These are phyloP conservation scores for Hecatera dysodea DNA, from an alignment of 2,888 invertebrate genomes.

Conservation along the genomic window DNA sequence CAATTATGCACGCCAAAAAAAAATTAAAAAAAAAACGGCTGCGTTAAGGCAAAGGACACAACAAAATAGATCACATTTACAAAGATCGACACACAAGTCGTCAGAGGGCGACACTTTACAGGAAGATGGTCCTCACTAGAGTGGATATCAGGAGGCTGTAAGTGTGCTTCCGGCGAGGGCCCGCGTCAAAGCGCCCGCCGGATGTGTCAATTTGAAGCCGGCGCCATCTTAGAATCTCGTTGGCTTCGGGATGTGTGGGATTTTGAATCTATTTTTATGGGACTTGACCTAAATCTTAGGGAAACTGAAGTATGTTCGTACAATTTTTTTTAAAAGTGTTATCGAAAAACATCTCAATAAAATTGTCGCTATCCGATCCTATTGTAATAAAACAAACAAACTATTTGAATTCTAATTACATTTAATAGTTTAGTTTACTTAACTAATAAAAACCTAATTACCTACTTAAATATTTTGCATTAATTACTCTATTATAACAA, in stretches of 20 bases:
- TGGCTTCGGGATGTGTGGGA: constrained; percentile 67
- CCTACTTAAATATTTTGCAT: not conserved
- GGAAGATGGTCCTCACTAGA: constrained; percentile 70
- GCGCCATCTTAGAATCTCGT: constrained; percentile 71
- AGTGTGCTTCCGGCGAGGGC: constrained; percentile 73
- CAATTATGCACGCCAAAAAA: no score
- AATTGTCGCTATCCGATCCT: no score
- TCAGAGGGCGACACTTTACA: constrained; percentile 65
- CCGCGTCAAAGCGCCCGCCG: constrained; percentile 72
- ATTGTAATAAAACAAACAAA: no score
- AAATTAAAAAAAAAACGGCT: constrained; percentile 31
- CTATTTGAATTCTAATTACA: no score
- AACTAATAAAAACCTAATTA: no score
- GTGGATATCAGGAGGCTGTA: constrained; percentile 72
- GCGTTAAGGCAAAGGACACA: constrained; percentile 44
- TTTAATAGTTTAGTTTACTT: no score
- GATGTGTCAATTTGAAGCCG: constrained; percentile 75
- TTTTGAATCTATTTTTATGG: constrained; percentile 64
- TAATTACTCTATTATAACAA: constrained; percentile 8
- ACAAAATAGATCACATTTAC: constrained; percentile 57
- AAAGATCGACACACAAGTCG: constrained; percentile 59
- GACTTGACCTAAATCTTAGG: constrained; percentile 67
- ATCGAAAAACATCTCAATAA: no score
- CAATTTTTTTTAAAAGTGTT: no score
- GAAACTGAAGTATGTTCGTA: constrained; percentile 14